These are phyloP conservation scores for Seira musarum DNA, from an alignment of 2,888 invertebrate genomes.

Conservation along the genomic window DNA sequence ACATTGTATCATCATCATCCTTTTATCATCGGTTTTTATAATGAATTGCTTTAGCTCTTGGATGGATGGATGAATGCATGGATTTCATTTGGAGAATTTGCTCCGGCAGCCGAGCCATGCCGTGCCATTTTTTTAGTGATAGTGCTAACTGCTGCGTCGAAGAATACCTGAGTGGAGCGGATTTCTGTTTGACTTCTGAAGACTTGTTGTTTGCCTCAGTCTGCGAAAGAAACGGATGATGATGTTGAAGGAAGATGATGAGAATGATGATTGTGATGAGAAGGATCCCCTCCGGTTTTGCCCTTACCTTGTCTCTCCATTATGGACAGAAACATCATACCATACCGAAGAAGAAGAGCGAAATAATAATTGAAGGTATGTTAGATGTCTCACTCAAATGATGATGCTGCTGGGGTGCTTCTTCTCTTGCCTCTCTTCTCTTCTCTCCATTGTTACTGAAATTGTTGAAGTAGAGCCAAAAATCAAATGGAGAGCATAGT, in stretches of 20 bases:
- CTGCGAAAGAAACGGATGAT: constrained; percentile 20
- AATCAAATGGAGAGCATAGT: neutral
- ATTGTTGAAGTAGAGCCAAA: constrained; percentile 3
- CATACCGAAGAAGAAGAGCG: too few relatives aligned
- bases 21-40: constrained; percentile 17
- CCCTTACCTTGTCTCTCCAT: constrained; percentile 58
- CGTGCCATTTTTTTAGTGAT: too few relatives aligned
- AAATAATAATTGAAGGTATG: constrained; percentile 57
- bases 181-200: constrained; percentile 54
- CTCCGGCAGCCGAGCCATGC: too few relatives aligned
- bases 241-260: constrained; percentile 30
- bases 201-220: constrained; percentile 52
- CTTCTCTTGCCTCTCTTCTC: neutral
- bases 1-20: constrained; percentile 1
- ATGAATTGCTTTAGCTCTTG: too few relatives aligned
- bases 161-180: constrained; percentile 47
- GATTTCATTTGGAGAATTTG: too few relatives aligned
- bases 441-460: neutral
- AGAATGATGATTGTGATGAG: constrained; percentile 50
- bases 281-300: constrained; percentile 59
- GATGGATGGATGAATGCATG: too few relatives aligned
- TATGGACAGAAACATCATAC: constrained; percentile 39
- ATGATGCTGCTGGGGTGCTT: constrained; percentile 5
- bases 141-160: constrained; percentile 40
- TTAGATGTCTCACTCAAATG: too few relatives aligned